A percentile compares a stretch with the other conserved stretches of the same genome.
Evolutionary conservation across 2,797 vertebrate species (phyloP).

Genomic region (Pelochelys cantorii): DNA sequence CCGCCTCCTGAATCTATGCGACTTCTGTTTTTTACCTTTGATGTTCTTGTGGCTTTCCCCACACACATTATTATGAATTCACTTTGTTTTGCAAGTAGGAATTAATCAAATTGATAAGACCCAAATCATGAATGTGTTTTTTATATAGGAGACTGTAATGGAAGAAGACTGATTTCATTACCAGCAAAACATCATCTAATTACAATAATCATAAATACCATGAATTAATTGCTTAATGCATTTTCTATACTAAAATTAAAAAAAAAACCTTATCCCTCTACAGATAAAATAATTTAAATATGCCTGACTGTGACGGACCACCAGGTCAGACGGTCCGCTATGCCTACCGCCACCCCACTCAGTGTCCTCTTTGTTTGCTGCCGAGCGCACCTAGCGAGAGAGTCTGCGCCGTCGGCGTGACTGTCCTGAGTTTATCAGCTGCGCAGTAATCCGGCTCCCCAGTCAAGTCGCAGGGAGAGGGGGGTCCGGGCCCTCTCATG

Average conservation of each 20-base stretch:
- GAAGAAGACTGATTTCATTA: not conserved
- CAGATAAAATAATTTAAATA: not conserved
- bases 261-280: not conserved
- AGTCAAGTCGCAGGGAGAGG: too few relatives aligned
- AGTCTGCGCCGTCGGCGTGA: too few relatives aligned
- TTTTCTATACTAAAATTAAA: not conserved
- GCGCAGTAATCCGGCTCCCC: too few relatives aligned
- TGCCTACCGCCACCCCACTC: too few relatives aligned
- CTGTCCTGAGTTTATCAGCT: too few relatives aligned
- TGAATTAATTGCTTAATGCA: not conserved
- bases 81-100: not conserved
- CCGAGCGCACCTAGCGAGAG: too few relatives aligned
- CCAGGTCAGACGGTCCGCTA: too few relatives aligned
- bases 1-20: too few relatives aligned
- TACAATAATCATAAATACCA: not conserved
- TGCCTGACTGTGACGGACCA: too few relatives aligned
- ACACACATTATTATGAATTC: not conserved
- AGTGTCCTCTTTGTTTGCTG: too few relatives aligned
- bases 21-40: not conserved
- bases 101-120: conserved; percentile 22
- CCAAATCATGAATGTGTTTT: conserved; percentile 9
- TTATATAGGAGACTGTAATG: conserved; percentile 12
- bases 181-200: not conserved
- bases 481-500: too few relatives aligned
- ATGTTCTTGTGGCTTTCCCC: not conserved